phyloP scores from a whole-genome alignment of 2,888 invertebrate genomes.

The Agriopis marginaria region DNA sequence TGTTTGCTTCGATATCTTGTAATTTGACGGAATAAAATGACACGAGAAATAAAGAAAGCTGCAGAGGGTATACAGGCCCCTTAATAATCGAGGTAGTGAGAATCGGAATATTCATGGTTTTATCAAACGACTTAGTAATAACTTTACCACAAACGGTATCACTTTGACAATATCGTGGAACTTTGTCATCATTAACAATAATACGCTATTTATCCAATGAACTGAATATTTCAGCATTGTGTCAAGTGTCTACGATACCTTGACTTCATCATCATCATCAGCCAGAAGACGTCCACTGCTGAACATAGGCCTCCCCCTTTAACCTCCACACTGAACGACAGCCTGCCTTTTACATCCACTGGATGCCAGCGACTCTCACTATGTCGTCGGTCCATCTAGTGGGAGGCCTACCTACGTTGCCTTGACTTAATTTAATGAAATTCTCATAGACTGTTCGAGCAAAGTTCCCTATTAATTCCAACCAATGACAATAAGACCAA shows the following conservation, averaged over 20 bases:
- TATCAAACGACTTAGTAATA: neutral
- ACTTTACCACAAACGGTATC: neutral
- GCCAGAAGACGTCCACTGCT: too few species aligned
- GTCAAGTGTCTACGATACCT: neutral
- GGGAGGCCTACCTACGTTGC: too few species aligned
- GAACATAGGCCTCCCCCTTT: too few species aligned
- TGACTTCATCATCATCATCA: too few species aligned
- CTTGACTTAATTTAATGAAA: neutral
- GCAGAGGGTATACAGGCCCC: too few species aligned
- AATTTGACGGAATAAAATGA: too few species aligned
- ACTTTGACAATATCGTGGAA: neutral
- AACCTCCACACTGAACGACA: too few species aligned
- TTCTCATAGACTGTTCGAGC: neutral
- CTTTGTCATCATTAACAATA: neutral
- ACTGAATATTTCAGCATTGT: neutral
- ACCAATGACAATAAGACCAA: neutral
- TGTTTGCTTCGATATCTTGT: too few species aligned
- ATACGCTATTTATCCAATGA: neutral
- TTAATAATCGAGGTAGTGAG: neutral
- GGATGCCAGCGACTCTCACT: too few species aligned
- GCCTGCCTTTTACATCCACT: too few species aligned
- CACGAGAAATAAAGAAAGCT: too few species aligned
- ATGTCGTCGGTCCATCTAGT: too few species aligned
- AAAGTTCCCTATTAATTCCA: neutral
- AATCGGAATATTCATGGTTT: neutral